Conservation (phyloP, 64 coral and sea anemone species). For the Dendrophyllia cribrosa region DNA sequence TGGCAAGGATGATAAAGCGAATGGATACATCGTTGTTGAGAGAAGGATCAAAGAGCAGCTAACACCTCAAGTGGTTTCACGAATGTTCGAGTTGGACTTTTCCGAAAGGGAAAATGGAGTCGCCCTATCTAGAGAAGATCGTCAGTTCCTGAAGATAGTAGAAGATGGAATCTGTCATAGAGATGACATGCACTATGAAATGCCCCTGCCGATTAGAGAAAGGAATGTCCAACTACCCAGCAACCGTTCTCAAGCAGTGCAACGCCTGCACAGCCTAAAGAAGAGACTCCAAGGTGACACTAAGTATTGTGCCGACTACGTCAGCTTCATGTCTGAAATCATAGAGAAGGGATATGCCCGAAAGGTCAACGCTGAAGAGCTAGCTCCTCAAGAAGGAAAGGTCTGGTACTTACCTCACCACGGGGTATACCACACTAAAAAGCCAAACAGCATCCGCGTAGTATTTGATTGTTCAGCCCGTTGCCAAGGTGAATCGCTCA, state of each 20-base stretch:
- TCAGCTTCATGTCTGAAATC: slow-evolving; percentile 38
- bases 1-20: slow-evolving; percentile 17
- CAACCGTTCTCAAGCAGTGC: slow-evolving; percentile 33
- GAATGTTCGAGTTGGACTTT: slow-evolving; percentile 59
- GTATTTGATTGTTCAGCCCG: slow-evolving; percentile 38
- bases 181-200: slow-evolving; percentile 52
- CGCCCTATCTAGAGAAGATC: slow-evolving; percentile 8
- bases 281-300: slow-evolving; percentile 38
- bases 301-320: slow-evolving; percentile 35
- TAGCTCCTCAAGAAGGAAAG: slow-evolving; percentile 9
- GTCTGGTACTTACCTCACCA: slow-evolving; percentile 49
- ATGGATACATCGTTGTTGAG: slow-evolving; percentile 13
- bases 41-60: slow-evolving; percentile 22
- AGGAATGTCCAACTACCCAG: slow-evolving; percentile 8
- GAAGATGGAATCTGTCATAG: slow-evolving; percentile 11
- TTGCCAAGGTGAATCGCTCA: slow-evolving; percentile 38
- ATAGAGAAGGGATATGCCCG: slow-evolving; percentile 40
- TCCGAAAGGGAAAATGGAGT: slow-evolving; percentile 28
- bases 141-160: slow-evolving; percentile 4
- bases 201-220: slow-evolving; percentile 47
- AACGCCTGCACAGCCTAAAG: slow-evolving; percentile 48
- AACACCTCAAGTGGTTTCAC: slow-evolving; percentile 3
- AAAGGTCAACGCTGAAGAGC: slow-evolving; percentile 42
- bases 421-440: slow-evolving; percentile 36
- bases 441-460: slow-evolving; percentile 32